phyloP scores from a whole-genome alignment of 1,140 invertebrate genomes.

The Nymphalis io region DNA sequence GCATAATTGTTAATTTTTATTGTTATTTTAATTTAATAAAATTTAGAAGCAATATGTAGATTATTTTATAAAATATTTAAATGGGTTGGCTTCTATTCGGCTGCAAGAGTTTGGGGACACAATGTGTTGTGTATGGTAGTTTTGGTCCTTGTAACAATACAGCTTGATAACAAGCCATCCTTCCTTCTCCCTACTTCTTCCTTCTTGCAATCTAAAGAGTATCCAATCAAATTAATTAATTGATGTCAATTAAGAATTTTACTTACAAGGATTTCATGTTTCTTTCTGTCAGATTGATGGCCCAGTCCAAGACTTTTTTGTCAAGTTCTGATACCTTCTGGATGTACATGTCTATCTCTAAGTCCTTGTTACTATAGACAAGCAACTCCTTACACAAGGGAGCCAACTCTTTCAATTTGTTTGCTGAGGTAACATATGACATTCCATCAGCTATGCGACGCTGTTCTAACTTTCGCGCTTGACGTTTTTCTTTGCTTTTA shows the following conservation, averaged over 20 bases:
- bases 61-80: too few species aligned
- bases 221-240: too few species aligned
- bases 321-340: conserved; percentile 65
- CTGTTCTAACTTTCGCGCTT: conserved; percentile 69
- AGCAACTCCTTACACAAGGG: conserved; percentile 64
- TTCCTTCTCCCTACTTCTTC: too few species aligned
- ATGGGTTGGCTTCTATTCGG: too few species aligned
- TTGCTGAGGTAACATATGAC: conserved; percentile 64
- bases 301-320: conserved; percentile 76
- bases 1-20: too few species aligned
- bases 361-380: conserved; percentile 56
- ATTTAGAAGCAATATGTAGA: too few species aligned
- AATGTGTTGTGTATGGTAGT: too few species aligned
- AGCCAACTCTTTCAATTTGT: conserved; percentile 63
- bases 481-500: conserved; percentile 73
- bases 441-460: conserved; percentile 74
- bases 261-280: conserved; percentile 83
- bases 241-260: neutral
- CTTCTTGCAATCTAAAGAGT: too few species aligned
- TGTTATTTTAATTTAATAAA: too few species aligned
- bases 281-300: conserved; percentile 81
- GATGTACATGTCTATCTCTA: conserved; percentile 71
- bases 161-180: too few species aligned
- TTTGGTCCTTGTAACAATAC: too few species aligned
- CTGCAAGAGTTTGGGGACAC: too few species aligned